A percentile compares a stretch with the other conserved stretches of the same genome.
These are phyloP conservation scores for Nibea albiflora DNA, from an alignment of 2,113 vertebrate species.

Conservation along the genomic window DNA sequence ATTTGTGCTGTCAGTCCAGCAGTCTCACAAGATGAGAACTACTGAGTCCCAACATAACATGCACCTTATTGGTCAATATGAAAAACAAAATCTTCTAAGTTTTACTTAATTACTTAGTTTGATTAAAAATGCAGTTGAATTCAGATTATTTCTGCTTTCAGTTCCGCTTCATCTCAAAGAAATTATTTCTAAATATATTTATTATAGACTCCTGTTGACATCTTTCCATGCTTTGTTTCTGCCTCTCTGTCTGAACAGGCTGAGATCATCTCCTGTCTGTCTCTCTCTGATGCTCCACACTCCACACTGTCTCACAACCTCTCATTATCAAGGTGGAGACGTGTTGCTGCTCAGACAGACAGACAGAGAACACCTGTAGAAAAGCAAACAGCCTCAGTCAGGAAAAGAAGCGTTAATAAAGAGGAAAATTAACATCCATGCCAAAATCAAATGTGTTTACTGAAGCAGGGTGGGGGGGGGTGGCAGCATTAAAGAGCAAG, in stretches of 20 bases:
- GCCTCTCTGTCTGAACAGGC: background rate
- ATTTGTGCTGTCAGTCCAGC: too few species aligned
- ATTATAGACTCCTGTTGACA: too few species aligned
- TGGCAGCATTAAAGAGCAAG: conserved; percentile 23
- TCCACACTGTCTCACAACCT: background rate
- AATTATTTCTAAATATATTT: background rate
- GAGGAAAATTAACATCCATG: conserved; percentile 47
- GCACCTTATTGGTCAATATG: too few species aligned
- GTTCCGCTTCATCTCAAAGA: background rate
- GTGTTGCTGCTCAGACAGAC: background rate
- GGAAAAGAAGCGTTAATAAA: conserved; percentile 41
- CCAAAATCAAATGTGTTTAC: conserved; percentile 59
- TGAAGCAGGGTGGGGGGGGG: conserved; percentile 23
- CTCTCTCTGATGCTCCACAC: background rate
- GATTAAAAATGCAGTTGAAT: too few species aligned
- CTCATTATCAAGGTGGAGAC: too few species aligned
- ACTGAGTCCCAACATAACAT: too few species aligned
- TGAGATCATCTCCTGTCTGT: background rate
- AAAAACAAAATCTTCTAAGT: too few species aligned
- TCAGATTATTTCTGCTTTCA: background rate
- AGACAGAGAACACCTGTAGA: conserved; percentile 62
- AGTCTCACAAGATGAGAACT: too few species aligned
- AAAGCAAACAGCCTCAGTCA: conserved; percentile 52
- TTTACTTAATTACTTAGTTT: too few species aligned
- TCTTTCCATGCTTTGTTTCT: background rate